Conservation (phyloP, 2,113 vertebrate genomes). For the Vimba vimba region DNA sequence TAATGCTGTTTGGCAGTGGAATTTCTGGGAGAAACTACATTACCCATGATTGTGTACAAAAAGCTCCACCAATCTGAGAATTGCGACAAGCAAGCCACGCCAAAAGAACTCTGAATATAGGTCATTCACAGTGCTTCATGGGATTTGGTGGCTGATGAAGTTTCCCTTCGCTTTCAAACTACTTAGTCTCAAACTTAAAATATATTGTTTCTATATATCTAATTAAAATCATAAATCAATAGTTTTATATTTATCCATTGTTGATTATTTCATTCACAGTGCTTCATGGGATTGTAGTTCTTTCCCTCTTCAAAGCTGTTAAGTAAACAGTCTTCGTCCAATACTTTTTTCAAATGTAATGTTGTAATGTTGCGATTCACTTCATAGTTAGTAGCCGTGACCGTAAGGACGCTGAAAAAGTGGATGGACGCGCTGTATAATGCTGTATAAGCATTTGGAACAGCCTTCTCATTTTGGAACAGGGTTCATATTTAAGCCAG, state of each 20-base stretch:
- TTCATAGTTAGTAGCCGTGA: background rate
- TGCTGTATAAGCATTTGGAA: background rate
- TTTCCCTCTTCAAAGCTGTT: background rate
- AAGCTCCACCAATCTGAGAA: background rate
- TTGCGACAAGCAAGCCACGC: background rate
- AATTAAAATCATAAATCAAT: background rate
- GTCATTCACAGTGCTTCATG: no score
- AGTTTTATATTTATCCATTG: background rate
- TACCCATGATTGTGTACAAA: background rate
- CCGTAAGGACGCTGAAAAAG: background rate
- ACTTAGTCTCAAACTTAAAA: background rate
- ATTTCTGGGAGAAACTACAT: background rate
- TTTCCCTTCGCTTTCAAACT: background rate
- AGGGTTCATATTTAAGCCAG: background rate
- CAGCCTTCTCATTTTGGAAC: background rate
- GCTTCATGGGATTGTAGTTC: background rate
- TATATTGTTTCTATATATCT: background rate
- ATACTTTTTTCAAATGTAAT: background rate
- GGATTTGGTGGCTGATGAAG: no score
- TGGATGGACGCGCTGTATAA: background rate
- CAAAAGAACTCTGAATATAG: background rate
- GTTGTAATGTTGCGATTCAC: background rate
- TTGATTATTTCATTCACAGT: background rate
- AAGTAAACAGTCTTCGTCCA: background rate
- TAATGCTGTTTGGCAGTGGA: background rate